These are phyloP conservation scores for Micrasema longulum DNA, from an alignment of 1,140 invertebrate genomes.

Conservation along the genomic window DNA sequence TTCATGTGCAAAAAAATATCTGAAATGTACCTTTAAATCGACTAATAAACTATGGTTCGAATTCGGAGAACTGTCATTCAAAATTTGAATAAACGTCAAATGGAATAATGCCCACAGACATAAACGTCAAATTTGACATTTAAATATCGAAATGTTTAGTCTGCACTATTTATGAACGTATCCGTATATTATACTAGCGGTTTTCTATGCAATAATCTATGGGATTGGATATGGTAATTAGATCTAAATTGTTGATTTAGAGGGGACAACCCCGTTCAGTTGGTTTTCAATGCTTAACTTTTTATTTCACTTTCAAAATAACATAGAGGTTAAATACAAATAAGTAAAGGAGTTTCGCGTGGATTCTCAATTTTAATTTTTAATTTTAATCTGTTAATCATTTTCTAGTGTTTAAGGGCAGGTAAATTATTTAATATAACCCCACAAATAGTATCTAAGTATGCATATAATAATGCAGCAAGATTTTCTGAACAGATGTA, in stretches of 20 bases:
- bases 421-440: no score
- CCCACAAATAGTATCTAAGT: no score
- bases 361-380: no score
- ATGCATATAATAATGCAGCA: no score
- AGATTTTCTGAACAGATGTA: no score
- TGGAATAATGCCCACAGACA: conserved; percentile 13
- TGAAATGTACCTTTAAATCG: neutral
- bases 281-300: no score
- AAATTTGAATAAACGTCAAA: conserved; percentile 37
- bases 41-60: neutral
- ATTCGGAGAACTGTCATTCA: neutral
- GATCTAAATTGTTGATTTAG: conserved; percentile 46
- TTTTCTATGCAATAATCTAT: conserved; percentile 51
- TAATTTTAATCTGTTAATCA: no score
- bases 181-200: conserved; percentile 35
- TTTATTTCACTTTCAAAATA: no score
- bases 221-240: conserved; percentile 53
- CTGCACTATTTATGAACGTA: conserved; percentile 20
- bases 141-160: conserved; percentile 22
- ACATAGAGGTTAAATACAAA: no score
- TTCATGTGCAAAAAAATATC: no score
- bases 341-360: no score
- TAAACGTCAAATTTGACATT: conserved; percentile 36
- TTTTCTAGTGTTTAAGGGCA: no score
- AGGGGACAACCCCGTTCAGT: conserved; percentile 23